These are phyloP conservation scores for Embidobia sp. DNA, from an alignment of 2,888 invertebrate species.

Conservation along the genomic window DNA sequence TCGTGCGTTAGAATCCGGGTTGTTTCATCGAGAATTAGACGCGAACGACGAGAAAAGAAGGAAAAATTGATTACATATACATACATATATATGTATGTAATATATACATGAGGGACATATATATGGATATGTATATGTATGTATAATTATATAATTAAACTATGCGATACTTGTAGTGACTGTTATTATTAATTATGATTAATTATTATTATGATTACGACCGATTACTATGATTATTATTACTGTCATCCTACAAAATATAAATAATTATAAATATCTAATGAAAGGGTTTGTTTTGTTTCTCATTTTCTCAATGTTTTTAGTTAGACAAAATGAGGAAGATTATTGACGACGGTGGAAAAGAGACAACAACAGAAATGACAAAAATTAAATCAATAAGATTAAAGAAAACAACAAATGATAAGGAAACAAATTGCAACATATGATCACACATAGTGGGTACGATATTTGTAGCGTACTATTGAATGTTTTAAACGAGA, in stretches of 20 bases:
- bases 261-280: conserved; percentile 74
- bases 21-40: conserved; percentile 41
- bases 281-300: conserved; percentile 69
- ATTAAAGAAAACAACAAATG: conserved; percentile 19
- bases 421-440: conserved; percentile 41
- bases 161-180: conserved; percentile 75
- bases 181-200: conserved; percentile 76
- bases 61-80: conserved; percentile 67
- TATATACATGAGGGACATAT: conserved; percentile 74
- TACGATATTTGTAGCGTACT: conserved; percentile 78
- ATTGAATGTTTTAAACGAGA: conserved; percentile 79
- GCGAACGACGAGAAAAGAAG: conserved; percentile 41
- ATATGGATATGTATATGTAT: conserved; percentile 77
- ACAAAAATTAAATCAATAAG: conserved; percentile 56
- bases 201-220: conserved; percentile 84
- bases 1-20: conserved; percentile 26
- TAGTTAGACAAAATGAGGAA: conserved; percentile 68
- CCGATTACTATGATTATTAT: conserved; percentile 81
- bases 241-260: conserved; percentile 74
- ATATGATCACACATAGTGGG: conserved; percentile 68
- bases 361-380: conserved; percentile 20
- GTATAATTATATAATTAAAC: conserved; percentile 77
- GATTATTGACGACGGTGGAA: conserved; percentile 24
- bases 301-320: conserved; percentile 72
- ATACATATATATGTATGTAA: conserved; percentile 77